A percentile compares a stretch with the other conserved stretches of the same genome.
These are phyloP conservation scores for Ceratosolen solmsi DNA, from an alignment of 1,140 invertebrate species.

Conservation along the genomic window DNA sequence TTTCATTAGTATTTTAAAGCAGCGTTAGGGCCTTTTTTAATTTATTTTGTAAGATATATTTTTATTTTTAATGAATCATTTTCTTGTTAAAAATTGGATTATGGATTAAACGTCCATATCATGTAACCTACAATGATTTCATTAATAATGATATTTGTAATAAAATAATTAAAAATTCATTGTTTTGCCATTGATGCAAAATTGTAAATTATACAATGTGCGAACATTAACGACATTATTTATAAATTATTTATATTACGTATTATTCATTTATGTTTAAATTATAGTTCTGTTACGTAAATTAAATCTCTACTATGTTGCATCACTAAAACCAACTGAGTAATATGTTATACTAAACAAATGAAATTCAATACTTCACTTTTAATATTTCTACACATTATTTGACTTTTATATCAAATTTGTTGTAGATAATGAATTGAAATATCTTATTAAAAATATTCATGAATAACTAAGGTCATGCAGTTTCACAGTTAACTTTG, in stretches of 20 bases:
- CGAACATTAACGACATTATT: background rate
- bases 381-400: no score
- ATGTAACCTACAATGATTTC: background rate
- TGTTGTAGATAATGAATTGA: no score
- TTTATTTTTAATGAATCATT: background rate
- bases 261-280: constrained; percentile 5
- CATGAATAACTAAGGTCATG: no score
- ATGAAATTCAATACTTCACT: background rate
- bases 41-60: constrained; percentile 14
- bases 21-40: background rate
- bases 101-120: background rate
- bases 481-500: no score
- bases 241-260: constrained; percentile 24
- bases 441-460: no score
- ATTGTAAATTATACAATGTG: background rate
- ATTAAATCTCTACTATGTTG: no score
- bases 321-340: no score
- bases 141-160: background rate
- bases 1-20: background rate
- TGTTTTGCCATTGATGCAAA: background rate
- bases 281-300: background rate
- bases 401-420: no score
- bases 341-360: background rate
- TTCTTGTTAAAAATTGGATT: background rate
- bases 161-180: background rate